Conservation (phyloP, 2,888 invertebrate species). For the Caenorhabditis virilis region DNA sequence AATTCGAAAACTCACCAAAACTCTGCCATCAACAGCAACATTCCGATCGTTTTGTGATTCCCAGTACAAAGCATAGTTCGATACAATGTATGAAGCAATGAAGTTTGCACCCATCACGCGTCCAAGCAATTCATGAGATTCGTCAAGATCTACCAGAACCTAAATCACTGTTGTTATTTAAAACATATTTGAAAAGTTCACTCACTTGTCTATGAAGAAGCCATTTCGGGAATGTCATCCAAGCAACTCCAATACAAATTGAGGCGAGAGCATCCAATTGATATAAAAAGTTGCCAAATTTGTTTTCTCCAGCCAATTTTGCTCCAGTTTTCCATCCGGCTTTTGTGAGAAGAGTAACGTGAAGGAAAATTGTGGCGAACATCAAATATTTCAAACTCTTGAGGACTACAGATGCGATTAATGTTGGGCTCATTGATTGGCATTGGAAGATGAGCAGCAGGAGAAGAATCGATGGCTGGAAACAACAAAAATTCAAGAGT, state of each 20-base stretch:
- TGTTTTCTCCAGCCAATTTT: constrained; percentile 29
- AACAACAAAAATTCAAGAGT: too few species aligned
- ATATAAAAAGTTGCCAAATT: constrained; percentile 60
- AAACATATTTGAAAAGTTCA: constrained; percentile 2
- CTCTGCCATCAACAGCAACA: constrained; percentile 59
- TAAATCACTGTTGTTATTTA: constrained; percentile 24
- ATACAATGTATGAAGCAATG: constrained; percentile 47
- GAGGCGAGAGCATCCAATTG: constrained; percentile 66
- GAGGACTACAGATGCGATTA: constrained; percentile 41
- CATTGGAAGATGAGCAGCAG: constrained; percentile 56
- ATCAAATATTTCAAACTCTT: constrained; percentile 41
- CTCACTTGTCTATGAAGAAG: constrained; percentile 57
- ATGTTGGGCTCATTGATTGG: constrained; percentile 47
- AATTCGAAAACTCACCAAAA: constrained; percentile 40
- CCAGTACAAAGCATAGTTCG: constrained; percentile 63
- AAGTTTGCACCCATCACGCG: constrained; percentile 66
- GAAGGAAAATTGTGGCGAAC: constrained; percentile 40
- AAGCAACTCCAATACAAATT: constrained; percentile 63
- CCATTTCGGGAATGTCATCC: constrained; percentile 66
- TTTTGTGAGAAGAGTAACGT: constrained; percentile 40
- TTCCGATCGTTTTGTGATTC: constrained; percentile 49
- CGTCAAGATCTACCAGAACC: constrained; percentile 61
- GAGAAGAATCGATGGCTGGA: constrained; percentile 52
- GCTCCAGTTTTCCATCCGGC: constrained; percentile 55
- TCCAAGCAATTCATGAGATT: constrained; percentile 60